Evolutionary conservation across 2,888 invertebrate genomes (phyloP), one percentile per base, ranked within the genome.

Genomic region (Gastracanthus pulcherrimus): DNA sequence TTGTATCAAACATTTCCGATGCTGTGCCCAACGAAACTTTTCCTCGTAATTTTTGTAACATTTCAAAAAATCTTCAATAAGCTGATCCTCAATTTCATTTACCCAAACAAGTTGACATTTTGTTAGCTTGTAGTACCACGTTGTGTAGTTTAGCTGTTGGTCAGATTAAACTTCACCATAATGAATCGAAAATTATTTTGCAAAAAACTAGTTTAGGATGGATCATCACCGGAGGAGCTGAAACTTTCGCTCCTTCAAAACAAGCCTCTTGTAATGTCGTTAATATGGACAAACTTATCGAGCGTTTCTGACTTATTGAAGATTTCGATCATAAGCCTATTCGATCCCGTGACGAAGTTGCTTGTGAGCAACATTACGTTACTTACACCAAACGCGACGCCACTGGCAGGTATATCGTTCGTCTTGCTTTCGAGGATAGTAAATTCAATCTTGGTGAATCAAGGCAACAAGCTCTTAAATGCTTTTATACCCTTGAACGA

Each of bases 41-140:
- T 62, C 62, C 45, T 29, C 62, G 74, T n/a, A n/a, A n/a, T n/a
- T n/a, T n/a, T n/a, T n/a, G n/a, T n/a, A n/a, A n/a, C n/a, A n/a
- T n/a, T n/a, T n/a, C n/a, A n/a, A n/a, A n/a, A n/a, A n/a, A n/a
- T n/a, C n/a, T n/a, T n/a, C n/a, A n/a, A n/a, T n/a, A n/a, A n/a
- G n/a, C n/a, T n/a, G n/a, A n/a, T n/a, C n/a, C n/a, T 9, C 55
- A 71, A 16, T 71, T 71, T 55, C 69, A 71, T n/a, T 11, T 71
- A 16, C 71, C 71, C 6, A 41, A 51, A 19, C 51, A 23, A n/a
- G 13, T 71, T 1, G 71, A 71, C 13, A 26, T 62, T 0, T 13
- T 62, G 16, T 7, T 62, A 13, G 41, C 16, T 13, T 5, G 45
- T n/a, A 2, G 36, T 26, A 6, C 58, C 16, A 72, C 60, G 0